Evolutionary conservation across 2,797 vertebrate genomes (phyloP).

Genomic region (Rhynchonycteris naso): DNA sequence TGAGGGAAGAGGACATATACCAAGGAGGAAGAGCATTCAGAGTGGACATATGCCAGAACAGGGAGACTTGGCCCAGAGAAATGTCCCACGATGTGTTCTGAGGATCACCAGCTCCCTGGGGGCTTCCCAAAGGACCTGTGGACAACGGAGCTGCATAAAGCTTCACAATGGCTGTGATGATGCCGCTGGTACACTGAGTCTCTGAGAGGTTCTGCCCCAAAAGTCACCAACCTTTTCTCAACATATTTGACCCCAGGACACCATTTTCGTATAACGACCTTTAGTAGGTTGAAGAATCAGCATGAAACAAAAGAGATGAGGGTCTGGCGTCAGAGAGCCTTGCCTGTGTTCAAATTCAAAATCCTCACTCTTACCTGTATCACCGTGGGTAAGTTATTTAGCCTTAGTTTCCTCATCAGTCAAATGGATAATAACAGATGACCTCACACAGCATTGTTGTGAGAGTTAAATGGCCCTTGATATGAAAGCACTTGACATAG

Average conservation of each 20-base stretch:
- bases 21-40: background rate
- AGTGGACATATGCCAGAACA: background rate
- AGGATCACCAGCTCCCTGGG: background rate
- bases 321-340: background rate
- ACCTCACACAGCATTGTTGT: background rate
- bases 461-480: background rate
- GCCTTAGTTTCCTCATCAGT: background rate
- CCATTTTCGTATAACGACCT: background rate
- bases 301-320: background rate
- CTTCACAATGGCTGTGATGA: background rate
- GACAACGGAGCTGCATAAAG: background rate
- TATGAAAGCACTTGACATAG: background rate
- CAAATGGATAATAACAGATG: background rate
- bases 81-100: accelerated
- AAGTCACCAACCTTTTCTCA: background rate
- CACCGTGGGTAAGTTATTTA: background rate
- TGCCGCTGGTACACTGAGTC: too few relatives aligned
- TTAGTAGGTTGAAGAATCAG: background rate
- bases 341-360: background rate
- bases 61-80: background rate
- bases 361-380: background rate
- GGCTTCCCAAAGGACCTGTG: background rate
- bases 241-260: background rate
- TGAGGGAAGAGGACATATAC: background rate
- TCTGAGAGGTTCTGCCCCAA: background rate